Evolutionary conservation across 1,140 invertebrate genomes (phyloP).

Genomic region (Cecropterus lyciades): DNA sequence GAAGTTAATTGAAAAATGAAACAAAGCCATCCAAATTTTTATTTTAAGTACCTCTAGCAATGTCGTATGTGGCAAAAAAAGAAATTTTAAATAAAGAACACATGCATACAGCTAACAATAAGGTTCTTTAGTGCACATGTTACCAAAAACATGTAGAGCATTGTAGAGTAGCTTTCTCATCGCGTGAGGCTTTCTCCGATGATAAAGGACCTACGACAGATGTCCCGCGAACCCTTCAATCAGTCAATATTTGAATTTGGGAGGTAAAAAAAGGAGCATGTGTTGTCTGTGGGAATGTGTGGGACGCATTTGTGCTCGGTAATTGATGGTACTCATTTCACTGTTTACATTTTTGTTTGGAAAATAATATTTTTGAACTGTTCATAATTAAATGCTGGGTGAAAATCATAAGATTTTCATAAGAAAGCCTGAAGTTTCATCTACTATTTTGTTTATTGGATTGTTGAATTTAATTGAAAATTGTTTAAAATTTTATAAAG

Average conservation of each 20-base stretch:
- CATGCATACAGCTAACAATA: slow-evolving; percentile 60
- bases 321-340: no score
- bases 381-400: no score
- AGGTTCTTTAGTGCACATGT: slow-evolving; percentile 61
- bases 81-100: slow-evolving; percentile 39
- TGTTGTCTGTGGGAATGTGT: slow-evolving; percentile 56
- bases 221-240: slow-evolving; percentile 77
- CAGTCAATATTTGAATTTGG: slow-evolving; percentile 78
- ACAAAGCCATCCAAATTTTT: background rate
- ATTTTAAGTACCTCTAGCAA: background rate
- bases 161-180: slow-evolving; percentile 58
- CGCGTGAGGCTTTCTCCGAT: slow-evolving; percentile 65
- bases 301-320: background rate
- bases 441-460: no score
- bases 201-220: slow-evolving; percentile 61
- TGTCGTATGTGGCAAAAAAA: slow-evolving; percentile 4
- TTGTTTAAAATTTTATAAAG: no score
- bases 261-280: slow-evolving; percentile 57
- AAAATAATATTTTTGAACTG: no score
- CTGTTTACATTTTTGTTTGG: no score
- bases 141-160: slow-evolving; percentile 47
- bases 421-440: no score
- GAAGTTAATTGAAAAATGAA: background rate
- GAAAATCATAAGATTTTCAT: no score
- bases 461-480: no score